These are phyloP conservation scores for Archips crataeganus DNA, from an alignment of 2,888 invertebrate species.

Conservation along the genomic window DNA sequence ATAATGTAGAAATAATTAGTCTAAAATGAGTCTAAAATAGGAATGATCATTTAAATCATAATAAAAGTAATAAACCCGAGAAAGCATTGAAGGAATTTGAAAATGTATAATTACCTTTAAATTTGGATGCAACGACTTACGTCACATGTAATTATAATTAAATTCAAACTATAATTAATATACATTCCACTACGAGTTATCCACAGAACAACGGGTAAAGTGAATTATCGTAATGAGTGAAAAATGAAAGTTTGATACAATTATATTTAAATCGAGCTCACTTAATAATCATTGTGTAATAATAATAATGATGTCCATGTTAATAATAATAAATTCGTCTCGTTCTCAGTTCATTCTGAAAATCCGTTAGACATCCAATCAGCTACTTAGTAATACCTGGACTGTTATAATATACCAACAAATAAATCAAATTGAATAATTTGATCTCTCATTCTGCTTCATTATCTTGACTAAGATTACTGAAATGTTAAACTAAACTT, in stretches of 20 bases:
- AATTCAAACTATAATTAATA: slow-evolving; percentile 41
- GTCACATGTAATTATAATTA: slow-evolving; percentile 41
- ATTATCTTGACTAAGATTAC: too few species aligned
- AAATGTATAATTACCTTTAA: slow-evolving; percentile 36
- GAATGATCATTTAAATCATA: slow-evolving; percentile 15
- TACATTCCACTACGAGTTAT: slow-evolving; percentile 21
- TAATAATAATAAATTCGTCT: slow-evolving; percentile 1
- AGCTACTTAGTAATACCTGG: too few species aligned
- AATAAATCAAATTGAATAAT: too few species aligned
- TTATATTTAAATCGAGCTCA: slow-evolving; percentile 34
- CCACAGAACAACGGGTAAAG: slow-evolving; percentile 17
- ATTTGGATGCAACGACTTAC: slow-evolving; percentile 39
- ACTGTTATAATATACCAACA: too few species aligned
- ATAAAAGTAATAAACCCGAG: slow-evolving; percentile 32
- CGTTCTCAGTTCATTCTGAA: neutral
- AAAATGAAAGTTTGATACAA: slow-evolving; percentile 43
- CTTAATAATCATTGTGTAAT: slow-evolving; percentile 21
- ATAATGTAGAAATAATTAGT: slow-evolving; percentile 20
- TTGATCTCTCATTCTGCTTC: too few species aligned
- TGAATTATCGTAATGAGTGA: slow-evolving; percentile 41
- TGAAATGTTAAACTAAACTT: too few species aligned
- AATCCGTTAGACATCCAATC: too few species aligned
- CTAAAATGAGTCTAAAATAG: neutral
- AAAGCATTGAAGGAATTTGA: slow-evolving; percentile 31
- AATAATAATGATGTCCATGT: neutral